Conservation (phyloP, 2,113 vertebrate genomes). For the Eptesicus fuscus region DNA sequence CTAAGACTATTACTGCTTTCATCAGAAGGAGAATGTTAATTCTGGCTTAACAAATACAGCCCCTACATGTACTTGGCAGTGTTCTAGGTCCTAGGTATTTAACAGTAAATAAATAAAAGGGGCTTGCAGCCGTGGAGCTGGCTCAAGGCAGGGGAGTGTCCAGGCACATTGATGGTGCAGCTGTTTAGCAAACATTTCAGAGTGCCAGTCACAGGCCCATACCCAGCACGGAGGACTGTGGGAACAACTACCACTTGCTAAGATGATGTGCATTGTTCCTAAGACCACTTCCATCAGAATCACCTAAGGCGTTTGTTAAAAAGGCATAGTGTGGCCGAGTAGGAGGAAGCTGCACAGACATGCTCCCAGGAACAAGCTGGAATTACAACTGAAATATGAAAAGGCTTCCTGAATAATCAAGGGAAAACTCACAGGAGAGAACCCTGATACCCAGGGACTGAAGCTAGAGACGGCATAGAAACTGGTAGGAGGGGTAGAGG, state of each 20-base stretch:
- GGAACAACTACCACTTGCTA: background rate
- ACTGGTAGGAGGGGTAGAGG: too few species aligned
- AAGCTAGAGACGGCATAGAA: too few species aligned
- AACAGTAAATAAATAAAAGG: constrained; percentile 39
- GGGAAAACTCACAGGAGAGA: too few species aligned
- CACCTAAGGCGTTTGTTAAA: background rate
- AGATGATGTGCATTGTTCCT: background rate
- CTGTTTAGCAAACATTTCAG: background rate
- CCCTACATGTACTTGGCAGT: background rate
- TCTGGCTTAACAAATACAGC: constrained; percentile 2
- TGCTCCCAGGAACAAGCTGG: too few species aligned
- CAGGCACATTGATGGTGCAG: background rate
- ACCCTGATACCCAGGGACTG: too few species aligned
- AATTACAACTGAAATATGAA: too few species aligned
- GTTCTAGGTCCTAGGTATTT: background rate
- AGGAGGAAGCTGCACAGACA: too few species aligned
- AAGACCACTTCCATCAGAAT: background rate
- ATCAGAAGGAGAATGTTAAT: constrained; percentile 18
- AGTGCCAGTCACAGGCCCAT: background rate
- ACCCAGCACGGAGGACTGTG: background rate
- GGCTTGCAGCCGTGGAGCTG: background rate
- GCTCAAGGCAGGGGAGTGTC: background rate
- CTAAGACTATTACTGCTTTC: background rate
- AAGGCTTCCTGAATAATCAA: too few species aligned
- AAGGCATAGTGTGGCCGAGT: background rate